These are phyloP conservation scores for Aphidius gifuensis DNA, from an alignment of 1,140 invertebrate species.

Conservation along the genomic window DNA sequence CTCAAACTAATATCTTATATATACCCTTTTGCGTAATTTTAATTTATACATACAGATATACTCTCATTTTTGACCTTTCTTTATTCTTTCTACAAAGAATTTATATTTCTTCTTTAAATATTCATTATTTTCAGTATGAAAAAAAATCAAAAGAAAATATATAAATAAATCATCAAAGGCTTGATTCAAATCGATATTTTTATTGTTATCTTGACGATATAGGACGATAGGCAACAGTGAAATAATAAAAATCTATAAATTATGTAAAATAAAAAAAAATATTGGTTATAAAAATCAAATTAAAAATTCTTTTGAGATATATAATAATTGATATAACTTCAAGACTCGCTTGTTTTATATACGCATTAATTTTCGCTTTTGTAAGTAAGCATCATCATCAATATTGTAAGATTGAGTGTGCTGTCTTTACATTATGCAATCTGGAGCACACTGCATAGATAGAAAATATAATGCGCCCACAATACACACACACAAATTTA, in stretches of 20 bases:
- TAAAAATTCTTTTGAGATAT: too few relatives aligned
- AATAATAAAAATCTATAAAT: too few relatives aligned
- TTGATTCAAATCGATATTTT: too few relatives aligned
- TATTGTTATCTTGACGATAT: too few relatives aligned
- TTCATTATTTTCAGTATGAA: too few relatives aligned
- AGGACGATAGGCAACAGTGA: too few relatives aligned
- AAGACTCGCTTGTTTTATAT: too few relatives aligned
- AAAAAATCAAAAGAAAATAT: too few relatives aligned
- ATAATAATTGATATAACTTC: too few relatives aligned
- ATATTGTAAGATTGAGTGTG: background rate
- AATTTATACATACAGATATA: slow-evolving; percentile 2
- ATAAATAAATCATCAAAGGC: too few relatives aligned
- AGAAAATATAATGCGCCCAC: background rate
- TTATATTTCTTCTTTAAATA: background rate
- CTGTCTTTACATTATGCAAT: slow-evolving; percentile 16
- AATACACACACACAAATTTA: background rate
- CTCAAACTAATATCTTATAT: slow-evolving; percentile 22
- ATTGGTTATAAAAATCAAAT: too few relatives aligned
- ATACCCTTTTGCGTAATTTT: slow-evolving; percentile 18
- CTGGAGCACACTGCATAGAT: slow-evolving; percentile 3
- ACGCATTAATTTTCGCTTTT: background rate
- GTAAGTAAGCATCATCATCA: slow-evolving; percentile 7
- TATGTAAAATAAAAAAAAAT: too few relatives aligned
- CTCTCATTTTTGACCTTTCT: slow-evolving; percentile 21
- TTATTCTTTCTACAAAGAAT: background rate